phyloP scores from a whole-genome alignment of 2,797 vertebrate genomes.

The Limosa lapponica region DNA sequence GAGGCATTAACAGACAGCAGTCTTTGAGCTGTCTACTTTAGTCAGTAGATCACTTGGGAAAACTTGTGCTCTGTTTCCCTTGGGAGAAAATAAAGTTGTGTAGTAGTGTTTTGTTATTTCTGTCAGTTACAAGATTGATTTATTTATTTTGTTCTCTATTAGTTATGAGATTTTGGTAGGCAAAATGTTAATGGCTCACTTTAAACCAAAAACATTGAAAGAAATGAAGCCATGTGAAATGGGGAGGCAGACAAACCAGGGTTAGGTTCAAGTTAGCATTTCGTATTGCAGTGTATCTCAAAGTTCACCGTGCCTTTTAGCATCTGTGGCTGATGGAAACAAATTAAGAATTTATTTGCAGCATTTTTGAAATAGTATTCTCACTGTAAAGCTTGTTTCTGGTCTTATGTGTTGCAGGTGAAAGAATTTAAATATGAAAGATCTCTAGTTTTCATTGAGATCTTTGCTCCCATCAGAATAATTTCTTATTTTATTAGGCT shows the following conservation, averaged over 20 bases:
- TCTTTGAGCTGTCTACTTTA: background rate
- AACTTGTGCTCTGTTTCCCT: background rate
- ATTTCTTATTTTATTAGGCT: background rate
- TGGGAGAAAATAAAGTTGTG: background rate
- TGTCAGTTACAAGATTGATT: background rate
- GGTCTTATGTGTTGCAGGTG: background rate
- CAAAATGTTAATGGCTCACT: background rate
- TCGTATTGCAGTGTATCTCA: background rate
- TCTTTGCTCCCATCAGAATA: background rate
- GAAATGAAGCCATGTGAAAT: background rate
- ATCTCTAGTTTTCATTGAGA: background rate
- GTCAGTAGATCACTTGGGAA: background rate
- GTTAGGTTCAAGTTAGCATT: background rate
- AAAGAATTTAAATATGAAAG: background rate
- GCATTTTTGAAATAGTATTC: background rate
- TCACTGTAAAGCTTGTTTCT: background rate
- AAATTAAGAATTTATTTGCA: background rate
- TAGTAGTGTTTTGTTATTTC: background rate
- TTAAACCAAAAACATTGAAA: background rate
- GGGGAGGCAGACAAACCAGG: background rate
- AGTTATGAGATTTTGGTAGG: background rate
- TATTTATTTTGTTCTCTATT: background rate
- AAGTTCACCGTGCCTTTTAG: background rate
- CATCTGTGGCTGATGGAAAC: background rate
- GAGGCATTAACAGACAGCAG: background rate